These are phyloP conservation scores for Caenorhabditis panamensis DNA, from an alignment of 2,888 invertebrate species.

Conservation along the genomic window DNA sequence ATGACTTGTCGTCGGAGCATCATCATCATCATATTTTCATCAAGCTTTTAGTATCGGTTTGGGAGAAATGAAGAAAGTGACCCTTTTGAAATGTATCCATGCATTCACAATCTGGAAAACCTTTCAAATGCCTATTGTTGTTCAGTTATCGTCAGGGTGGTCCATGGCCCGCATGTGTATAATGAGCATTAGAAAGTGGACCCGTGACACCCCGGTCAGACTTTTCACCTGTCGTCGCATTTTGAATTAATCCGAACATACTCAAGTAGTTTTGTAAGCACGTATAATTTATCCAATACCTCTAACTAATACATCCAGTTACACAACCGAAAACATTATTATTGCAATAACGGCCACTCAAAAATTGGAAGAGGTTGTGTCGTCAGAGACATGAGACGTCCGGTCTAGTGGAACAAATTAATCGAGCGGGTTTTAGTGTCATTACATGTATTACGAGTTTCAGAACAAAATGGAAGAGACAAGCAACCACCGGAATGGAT, in stretches of 20 bases:
- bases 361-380: constrained; percentile 19
- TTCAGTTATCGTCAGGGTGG: constrained; percentile 41
- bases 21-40: constrained; percentile 51
- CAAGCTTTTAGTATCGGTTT: constrained; percentile 54
- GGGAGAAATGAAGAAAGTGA: constrained; percentile 9
- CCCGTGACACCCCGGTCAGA: constrained; percentile 8
- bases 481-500: constrained; percentile 97
- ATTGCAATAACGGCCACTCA: constrained; percentile 58
- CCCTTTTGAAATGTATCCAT: constrained; percentile 54
- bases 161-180: constrained; percentile 8
- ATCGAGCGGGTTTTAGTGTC: constrained; percentile 8
- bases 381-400: constrained; percentile 28
- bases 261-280: constrained; percentile 49
- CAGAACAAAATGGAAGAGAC: constrained; percentile 99
- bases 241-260: constrained; percentile 35
- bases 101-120: constrained; percentile 56
- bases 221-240: constrained; percentile 25
- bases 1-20: constrained; percentile 55
- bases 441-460: constrained; percentile 39
- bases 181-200: constrained; percentile 20
- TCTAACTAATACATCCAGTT: constrained; percentile 47
- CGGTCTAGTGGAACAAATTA: constrained; percentile 59
- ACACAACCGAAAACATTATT: constrained; percentile 52
- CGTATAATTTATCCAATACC: constrained; percentile 33
- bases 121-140: constrained; percentile 48